These are phyloP conservation scores for Accipiter cooperii DNA, from an alignment of 2,113 vertebrate species.

Conservation along the genomic window DNA sequence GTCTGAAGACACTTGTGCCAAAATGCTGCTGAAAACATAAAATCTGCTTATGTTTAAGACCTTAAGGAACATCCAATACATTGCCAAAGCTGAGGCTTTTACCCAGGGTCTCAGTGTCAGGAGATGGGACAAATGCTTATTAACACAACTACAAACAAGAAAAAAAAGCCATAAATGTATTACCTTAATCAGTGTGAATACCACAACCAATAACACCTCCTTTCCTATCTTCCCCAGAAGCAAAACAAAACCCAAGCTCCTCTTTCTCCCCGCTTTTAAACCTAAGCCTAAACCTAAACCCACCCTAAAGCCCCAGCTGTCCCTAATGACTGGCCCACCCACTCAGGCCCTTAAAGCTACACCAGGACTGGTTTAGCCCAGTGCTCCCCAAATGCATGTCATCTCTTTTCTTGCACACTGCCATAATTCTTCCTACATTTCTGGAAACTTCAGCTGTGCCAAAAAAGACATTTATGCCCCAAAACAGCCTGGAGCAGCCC, in stretches of 20 bases:
- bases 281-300: neutral
- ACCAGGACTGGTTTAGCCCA: neutral
- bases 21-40: neutral
- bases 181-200: accelerated
- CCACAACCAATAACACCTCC: accelerated
- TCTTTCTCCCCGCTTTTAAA: neutral
- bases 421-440: accelerated
- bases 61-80: neutral
- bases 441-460: neutral
- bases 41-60: neutral
- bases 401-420: accelerated
- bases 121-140: accelerated
- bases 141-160: neutral
- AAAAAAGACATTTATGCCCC: accelerated
- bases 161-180: accelerated
- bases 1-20: neutral
- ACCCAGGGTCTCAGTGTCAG: neutral
- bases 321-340: too few relatives aligned
- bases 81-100: neutral
- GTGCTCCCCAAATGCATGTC: accelerated
- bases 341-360: neutral
- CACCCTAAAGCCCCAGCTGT: neutral
- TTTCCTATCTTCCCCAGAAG: neutral
- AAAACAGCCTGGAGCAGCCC: neutral
- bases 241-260: accelerated